phyloP scores from a whole-genome alignment of 1,140 invertebrate genomes.

The Ips typographus region DNA sequence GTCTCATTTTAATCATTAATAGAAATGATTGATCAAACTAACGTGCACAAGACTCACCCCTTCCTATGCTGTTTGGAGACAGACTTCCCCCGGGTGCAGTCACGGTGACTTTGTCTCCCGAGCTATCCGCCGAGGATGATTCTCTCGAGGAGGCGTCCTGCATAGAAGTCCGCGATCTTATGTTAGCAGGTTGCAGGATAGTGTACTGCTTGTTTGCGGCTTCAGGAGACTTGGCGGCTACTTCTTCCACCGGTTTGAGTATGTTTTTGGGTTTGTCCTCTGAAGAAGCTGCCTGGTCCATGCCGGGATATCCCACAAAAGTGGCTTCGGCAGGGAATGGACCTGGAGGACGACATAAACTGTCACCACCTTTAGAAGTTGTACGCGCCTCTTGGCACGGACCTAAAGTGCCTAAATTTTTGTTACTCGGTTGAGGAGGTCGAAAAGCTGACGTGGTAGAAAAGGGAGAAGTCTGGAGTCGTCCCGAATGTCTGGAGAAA shows the following conservation, averaged over 20 bases:
- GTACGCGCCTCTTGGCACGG: not conserved
- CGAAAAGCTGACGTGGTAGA: slow-evolving; percentile 74
- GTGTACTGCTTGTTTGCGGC: slow-evolving; percentile 69
- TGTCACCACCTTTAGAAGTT: too few species aligned
- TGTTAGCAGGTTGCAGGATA: slow-evolving; percentile 76
- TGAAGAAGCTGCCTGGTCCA: slow-evolving; percentile 45
- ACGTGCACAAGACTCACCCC: slow-evolving; percentile 62
- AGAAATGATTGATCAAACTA: not conserved
- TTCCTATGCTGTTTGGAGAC: slow-evolving; percentile 71
- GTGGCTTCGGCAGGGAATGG: slow-evolving; percentile 65
- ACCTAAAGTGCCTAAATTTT: slow-evolving; percentile 46
- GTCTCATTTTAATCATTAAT: not conserved
- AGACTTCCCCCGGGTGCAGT: slow-evolving; percentile 53
- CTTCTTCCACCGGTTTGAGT: slow-evolving; percentile 36
- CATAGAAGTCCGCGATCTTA: slow-evolving; percentile 73
- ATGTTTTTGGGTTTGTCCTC: slow-evolving; percentile 54
- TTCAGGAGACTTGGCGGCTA: slow-evolving; percentile 55
- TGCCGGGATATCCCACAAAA: slow-evolving; percentile 62
- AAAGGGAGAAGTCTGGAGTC: slow-evolving; percentile 56
- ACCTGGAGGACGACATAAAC: slow-evolving; percentile 50
- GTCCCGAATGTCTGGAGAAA: slow-evolving; percentile 49
- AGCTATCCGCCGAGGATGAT: slow-evolving; percentile 57
- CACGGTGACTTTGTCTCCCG: slow-evolving; percentile 52
- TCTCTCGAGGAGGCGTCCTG: slow-evolving; percentile 72
- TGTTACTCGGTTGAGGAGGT: slow-evolving; percentile 58